A percentile compares a stretch with the other conserved stretches of the same genome.
These are phyloP conservation scores for Manis crassicaudata DNA, from an alignment of 2,797 vertebrate genomes.

Conservation along the genomic window DNA sequence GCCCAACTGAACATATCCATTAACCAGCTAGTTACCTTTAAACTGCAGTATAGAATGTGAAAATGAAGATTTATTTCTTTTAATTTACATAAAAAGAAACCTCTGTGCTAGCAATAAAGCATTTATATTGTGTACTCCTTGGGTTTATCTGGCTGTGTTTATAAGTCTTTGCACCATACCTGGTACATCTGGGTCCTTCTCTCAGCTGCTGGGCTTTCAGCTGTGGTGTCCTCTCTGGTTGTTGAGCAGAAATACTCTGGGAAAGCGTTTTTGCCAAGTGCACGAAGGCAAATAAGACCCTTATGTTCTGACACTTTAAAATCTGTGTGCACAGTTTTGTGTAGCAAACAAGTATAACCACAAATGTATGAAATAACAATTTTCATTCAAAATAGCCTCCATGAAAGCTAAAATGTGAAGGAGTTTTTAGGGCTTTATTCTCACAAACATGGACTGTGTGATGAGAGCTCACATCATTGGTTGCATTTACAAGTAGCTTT, in stretches of 20 bases:
- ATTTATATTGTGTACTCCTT: constrained; percentile 86
- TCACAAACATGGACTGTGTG: accelerated
- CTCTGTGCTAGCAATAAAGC: constrained; percentile 85
- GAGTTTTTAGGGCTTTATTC: neutral
- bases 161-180: constrained; percentile 76
- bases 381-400: constrained; percentile 88
- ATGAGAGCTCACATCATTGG: constrained; percentile 27
- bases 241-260: constrained; percentile 71
- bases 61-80: constrained; percentile 83
- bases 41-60: constrained; percentile 83
- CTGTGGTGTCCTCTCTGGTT: constrained; percentile 63
- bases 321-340: constrained; percentile 90
- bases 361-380: constrained; percentile 85
- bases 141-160: constrained; percentile 80
- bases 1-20: constrained; percentile 72
- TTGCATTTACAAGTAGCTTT: constrained; percentile 78
- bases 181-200: constrained; percentile 64
- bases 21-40: constrained; percentile 82
- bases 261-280: constrained; percentile 70
- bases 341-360: constrained; percentile 91
- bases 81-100: constrained; percentile 84
- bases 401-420: neutral
- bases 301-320: constrained; percentile 88
- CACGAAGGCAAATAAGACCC: constrained; percentile 69
- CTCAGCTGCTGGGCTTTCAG: constrained; percentile 47